Conservation (phyloP, 2,888 invertebrate genomes). For the Zhengitettix transpicula region DNA sequence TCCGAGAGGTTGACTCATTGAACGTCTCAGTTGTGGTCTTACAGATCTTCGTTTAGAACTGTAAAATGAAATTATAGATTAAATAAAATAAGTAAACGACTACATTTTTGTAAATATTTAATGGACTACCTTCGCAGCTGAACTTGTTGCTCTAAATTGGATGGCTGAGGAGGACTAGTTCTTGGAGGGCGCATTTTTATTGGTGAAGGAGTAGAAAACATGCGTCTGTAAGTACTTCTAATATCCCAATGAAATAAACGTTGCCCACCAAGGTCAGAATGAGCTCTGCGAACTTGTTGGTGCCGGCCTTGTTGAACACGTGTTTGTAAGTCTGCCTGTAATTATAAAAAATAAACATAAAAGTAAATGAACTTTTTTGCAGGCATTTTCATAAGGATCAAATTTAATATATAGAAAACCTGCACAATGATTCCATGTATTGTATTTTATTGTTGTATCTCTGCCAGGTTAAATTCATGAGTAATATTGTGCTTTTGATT, state of each 20-base stretch:
- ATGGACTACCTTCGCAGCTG: not conserved
- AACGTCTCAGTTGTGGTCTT: constrained; percentile 29
- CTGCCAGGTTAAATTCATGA: too few relatives aligned
- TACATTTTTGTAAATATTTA: not conserved
- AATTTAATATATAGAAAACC: too few relatives aligned
- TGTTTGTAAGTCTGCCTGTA: constrained; percentile 35
- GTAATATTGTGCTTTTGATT: too few relatives aligned
- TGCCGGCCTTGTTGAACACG: constrained; percentile 20
- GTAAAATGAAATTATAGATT: not conserved
- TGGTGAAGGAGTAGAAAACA: constrained; percentile 32
- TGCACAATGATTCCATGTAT: too few relatives aligned
- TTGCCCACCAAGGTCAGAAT: constrained; percentile 39
- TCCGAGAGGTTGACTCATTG: constrained; percentile 52
- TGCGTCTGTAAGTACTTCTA: constrained; percentile 25
- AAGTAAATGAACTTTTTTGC: too few relatives aligned
- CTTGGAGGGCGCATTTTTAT: constrained; percentile 29
- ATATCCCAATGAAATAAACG: constrained; percentile 36
- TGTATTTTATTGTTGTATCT: too few relatives aligned
- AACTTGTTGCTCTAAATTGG: not conserved
- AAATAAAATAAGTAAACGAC: not conserved
- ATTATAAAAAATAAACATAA: constrained; percentile 10
- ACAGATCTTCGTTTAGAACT: constrained; percentile 7
- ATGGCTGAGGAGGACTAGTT: constrained; percentile 22
- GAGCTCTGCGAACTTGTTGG: constrained; percentile 34
- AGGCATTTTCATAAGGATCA: too few relatives aligned